Conservation (phyloP, 2,797 vertebrate genomes). For the Arrhamphus sclerolepis region DNA sequence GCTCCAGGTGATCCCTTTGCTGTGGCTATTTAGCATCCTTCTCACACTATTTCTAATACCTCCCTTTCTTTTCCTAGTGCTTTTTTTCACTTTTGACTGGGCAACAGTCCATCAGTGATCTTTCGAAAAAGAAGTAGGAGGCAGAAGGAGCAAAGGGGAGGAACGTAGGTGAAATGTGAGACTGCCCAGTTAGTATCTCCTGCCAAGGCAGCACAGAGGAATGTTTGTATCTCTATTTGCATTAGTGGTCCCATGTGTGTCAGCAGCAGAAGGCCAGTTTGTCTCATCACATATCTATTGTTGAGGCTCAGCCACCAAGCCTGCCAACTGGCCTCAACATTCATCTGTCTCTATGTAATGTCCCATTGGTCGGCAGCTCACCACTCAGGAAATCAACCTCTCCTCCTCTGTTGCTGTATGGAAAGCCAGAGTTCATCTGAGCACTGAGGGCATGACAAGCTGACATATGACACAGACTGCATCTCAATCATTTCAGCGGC, state of each 20-base stretch:
- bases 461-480: conserved; percentile 23
- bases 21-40: conserved; percentile 4
- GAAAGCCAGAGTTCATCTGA: conserved; percentile 38
- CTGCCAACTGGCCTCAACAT: conserved; percentile 40
- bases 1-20: neutral
- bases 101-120: conserved; percentile 35
- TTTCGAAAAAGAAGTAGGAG: conserved; percentile 29
- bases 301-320: conserved; percentile 44
- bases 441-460: conserved; percentile 21
- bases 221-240: conserved; percentile 45
- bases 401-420: conserved; percentile 31
- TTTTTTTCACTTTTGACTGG: conserved; percentile 36
- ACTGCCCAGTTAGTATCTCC: conserved; percentile 27
- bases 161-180: conserved; percentile 20
- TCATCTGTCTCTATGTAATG: conserved; percentile 63
- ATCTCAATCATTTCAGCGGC: conserved; percentile 47
- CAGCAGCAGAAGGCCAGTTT: conserved; percentile 41
- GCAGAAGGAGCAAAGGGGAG: neutral
- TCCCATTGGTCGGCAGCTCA: conserved; percentile 39
- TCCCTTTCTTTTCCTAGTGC: conserved; percentile 20
- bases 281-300: conserved; percentile 51
- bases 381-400: conserved; percentile 33
- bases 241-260: conserved; percentile 50
- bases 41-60: neutral
- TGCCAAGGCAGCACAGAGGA: conserved; percentile 60